phyloP scores from a whole-genome alignment of 2,888 invertebrate genomes.

The Polyploca ridens region DNA sequence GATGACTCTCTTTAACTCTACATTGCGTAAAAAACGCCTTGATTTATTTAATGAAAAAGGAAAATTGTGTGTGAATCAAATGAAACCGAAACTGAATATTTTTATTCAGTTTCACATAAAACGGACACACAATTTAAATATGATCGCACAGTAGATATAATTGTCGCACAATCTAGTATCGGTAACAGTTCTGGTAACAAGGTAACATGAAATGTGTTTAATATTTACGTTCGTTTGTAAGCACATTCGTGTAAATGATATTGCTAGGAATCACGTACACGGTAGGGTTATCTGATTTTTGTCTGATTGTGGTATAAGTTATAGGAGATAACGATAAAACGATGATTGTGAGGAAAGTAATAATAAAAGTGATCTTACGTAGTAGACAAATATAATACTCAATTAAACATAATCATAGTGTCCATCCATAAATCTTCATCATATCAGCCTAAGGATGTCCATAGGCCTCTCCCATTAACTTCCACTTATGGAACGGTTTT shows the following conservation, averaged over 20 bases:
- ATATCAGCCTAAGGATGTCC: too few relatives aligned
- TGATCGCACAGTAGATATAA: not conserved
- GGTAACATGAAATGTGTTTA: slow-evolving; percentile 9
- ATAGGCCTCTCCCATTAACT: too few relatives aligned
- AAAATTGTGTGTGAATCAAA: too few relatives aligned
- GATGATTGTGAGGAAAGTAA: not conserved
- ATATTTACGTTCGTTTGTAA: slow-evolving; percentile 25
- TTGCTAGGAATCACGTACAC: slow-evolving; percentile 36
- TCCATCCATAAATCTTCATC: too few relatives aligned
- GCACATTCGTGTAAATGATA: slow-evolving; percentile 35
- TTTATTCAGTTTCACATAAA: not conserved
- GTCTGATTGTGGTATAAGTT: slow-evolving; percentile 15
- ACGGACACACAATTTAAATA: not conserved
- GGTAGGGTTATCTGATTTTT: slow-evolving; percentile 33
- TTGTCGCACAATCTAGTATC: not conserved
- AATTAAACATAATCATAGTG: too few relatives aligned
- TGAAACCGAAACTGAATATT: too few relatives aligned
- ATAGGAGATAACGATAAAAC: not conserved
- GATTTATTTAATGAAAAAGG: not conserved
- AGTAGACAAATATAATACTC: too few relatives aligned
- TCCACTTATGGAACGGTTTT: too few relatives aligned
- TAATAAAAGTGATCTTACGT: too few relatives aligned
- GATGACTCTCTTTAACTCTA: too few relatives aligned
- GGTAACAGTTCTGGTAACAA: not conserved
- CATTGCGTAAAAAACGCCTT: too few relatives aligned